Conservation (phyloP, 2,113 vertebrate genomes). For the Scalopus aquaticus region DNA sequence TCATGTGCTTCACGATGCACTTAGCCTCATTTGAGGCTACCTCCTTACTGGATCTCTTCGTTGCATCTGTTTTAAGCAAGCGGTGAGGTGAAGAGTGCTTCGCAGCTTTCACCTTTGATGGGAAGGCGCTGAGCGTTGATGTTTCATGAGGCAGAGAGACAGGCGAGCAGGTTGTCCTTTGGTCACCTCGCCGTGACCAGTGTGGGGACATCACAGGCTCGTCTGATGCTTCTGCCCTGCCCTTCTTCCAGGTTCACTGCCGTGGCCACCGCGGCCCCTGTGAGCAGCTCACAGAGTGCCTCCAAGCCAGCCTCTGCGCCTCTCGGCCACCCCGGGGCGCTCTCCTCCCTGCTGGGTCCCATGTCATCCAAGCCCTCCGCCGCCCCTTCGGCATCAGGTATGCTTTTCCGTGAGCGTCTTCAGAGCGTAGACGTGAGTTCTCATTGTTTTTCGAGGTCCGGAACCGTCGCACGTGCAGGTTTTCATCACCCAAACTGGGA, state of each 20-base stretch:
- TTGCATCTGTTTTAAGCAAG: conserved; percentile 32
- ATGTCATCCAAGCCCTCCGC: conserved; percentile 72
- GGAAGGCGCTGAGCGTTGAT: background rate
- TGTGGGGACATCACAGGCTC: background rate
- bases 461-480: background rate
- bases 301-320: conserved; percentile 83
- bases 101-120: background rate
- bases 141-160: background rate
- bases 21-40: background rate
- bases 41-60: background rate
- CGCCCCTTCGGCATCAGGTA: conserved; percentile 74
- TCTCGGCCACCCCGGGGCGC: conserved; percentile 70
- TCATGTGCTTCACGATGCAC: background rate
- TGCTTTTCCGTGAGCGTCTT: background rate
- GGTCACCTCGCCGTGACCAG: background rate
- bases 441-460: background rate
- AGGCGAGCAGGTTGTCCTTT: background rate
- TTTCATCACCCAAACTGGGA: background rate
- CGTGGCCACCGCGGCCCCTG: conserved; percentile 80
- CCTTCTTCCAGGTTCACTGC: conserved; percentile 86
- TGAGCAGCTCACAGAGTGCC: conserved; percentile 59
- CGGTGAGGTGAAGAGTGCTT: background rate
- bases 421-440: background rate
- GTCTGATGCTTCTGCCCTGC: background rate
- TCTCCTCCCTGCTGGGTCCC: conserved; percentile 20